Evolutionary conservation across 2,113 vertebrate species (phyloP).

Genomic region (Strigops habroptila): DNA sequence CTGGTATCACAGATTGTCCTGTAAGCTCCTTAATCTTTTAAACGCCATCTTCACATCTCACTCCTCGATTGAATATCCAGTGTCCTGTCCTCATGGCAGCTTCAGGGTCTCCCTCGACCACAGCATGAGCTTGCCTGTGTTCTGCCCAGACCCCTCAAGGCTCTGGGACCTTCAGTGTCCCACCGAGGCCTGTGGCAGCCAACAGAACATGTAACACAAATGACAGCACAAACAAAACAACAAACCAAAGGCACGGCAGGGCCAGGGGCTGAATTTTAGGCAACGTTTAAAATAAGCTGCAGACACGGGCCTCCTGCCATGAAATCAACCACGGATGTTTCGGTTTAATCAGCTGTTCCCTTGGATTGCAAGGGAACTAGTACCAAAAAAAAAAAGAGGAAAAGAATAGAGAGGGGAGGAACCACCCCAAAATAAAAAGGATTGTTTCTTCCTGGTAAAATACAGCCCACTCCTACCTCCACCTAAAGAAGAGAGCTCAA

Average conservation of each 20-base stretch:
- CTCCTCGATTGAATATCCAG: background rate
- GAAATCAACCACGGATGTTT: background rate
- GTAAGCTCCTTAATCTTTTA: background rate
- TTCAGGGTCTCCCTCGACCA: background rate
- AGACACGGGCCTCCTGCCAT: background rate
- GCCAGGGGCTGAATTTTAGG: background rate
- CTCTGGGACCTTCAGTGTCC: background rate
- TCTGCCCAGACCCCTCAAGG: accelerated
- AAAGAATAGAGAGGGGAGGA: background rate
- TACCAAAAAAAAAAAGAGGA: background rate
- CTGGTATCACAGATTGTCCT: background rate
- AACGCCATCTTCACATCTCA: background rate
- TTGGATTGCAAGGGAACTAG: background rate
- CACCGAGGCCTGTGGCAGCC: background rate
- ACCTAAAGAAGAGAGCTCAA: background rate
- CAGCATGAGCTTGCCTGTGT: background rate
- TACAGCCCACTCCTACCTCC: background rate
- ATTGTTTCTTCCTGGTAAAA: background rate
- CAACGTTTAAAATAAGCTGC: background rate
- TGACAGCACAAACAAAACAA: background rate
- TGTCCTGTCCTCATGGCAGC: background rate
- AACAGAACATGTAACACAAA: background rate
- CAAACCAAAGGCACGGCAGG: background rate
- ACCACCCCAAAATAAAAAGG: background rate
- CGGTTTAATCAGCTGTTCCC: background rate